phyloP scores from a whole-genome alignment of 2,888 invertebrate species.

The Hyppa rectilinea region DNA sequence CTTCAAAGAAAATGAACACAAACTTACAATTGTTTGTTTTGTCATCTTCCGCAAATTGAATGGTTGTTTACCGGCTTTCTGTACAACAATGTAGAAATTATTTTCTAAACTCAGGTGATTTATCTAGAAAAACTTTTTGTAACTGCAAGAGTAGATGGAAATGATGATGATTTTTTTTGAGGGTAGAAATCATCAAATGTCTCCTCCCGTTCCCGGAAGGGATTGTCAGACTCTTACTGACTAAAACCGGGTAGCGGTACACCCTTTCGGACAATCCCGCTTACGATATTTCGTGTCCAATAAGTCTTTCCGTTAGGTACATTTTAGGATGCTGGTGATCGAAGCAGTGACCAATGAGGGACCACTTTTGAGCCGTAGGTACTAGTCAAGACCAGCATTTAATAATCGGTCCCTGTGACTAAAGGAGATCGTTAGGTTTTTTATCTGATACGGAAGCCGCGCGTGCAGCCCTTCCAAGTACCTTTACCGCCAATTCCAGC shows the following conservation, averaged over 20 bases:
- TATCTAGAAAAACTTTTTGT: not conserved
- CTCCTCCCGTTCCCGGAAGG: too few species aligned
- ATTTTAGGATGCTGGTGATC: not conserved
- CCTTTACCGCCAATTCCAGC: too few species aligned
- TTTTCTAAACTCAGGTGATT: slow-evolving; percentile 33
- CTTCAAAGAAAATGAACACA: slow-evolving; percentile 44
- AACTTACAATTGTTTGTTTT: slow-evolving; percentile 35
- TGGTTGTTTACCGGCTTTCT: slow-evolving; percentile 35
- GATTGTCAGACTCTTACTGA: too few species aligned
- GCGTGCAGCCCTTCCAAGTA: not conserved
- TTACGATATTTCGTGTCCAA: too few species aligned
- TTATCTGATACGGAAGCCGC: not conserved
- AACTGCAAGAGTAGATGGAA: not conserved
- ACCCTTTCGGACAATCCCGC: too few species aligned
- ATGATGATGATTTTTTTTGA: too few species aligned
- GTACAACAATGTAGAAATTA: slow-evolving; percentile 18
- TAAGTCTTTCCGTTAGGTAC: not conserved
- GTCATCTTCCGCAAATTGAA: slow-evolving; percentile 36
- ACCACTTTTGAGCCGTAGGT: not conserved
- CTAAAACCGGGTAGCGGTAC: too few species aligned
- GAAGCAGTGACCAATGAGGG: not conserved
- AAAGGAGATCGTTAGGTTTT: not conserved
- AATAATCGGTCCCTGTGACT: not conserved
- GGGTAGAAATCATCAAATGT: too few species aligned
- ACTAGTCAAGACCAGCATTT: not conserved